Evolutionary conservation across 1,140 invertebrate species (phyloP).

Genomic region (Bombus pyrosoma): DNA sequence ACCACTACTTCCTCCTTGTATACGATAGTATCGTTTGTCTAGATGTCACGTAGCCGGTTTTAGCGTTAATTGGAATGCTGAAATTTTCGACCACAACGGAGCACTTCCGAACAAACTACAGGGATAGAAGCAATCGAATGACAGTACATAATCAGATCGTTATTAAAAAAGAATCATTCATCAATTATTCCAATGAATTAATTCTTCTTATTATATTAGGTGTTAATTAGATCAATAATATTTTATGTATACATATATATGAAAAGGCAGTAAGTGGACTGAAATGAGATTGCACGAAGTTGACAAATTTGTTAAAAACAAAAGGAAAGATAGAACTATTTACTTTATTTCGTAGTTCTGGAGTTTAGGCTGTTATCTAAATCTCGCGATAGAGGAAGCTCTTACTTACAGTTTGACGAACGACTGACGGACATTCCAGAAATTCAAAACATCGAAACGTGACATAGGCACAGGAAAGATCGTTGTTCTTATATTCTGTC

Average conservation of each 20-base stretch:
- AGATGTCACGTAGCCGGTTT: conserved; percentile 2
- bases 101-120: neutral
- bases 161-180: neutral
- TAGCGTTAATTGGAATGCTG: neutral
- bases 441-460: conserved; percentile 4
- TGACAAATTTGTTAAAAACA: neutral
- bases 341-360: neutral
- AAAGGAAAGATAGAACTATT: neutral
- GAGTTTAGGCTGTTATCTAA: neutral
- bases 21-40: neutral
- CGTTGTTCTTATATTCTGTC: neutral
- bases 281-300: neutral
- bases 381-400: neutral
- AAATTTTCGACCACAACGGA: neutral
- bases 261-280: neutral
- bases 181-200: neutral
- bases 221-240: neutral
- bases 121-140: neutral
- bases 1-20: conserved; percentile 23
- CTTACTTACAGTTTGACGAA: neutral
- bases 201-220: neutral
- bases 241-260: neutral
- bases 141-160: neutral
- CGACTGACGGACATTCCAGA: neutral
- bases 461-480: neutral